Evolutionary conservation across 2,888 invertebrate species (phyloP).

Genomic region (Hypena proboscidalis): DNA sequence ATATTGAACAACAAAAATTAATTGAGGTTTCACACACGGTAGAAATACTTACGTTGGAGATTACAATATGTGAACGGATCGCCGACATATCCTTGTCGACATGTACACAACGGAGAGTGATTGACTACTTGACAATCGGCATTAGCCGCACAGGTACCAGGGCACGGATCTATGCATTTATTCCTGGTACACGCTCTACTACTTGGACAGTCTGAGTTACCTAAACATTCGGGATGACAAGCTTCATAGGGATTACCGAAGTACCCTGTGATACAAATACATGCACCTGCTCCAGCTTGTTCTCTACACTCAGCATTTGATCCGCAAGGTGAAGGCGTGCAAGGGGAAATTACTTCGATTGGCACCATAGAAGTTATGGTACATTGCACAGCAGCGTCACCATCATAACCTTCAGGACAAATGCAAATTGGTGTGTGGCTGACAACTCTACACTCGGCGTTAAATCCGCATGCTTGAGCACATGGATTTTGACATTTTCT

Average conservation of each 20-base stretch:
- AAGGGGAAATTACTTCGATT: slow-evolving; percentile 77
- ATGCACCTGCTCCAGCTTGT: slow-evolving; percentile 86
- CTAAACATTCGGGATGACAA: slow-evolving; percentile 90
- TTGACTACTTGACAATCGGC: slow-evolving; percentile 91
- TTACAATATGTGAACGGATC: slow-evolving; percentile 89
- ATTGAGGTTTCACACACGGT: background rate
- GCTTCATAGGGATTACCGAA: slow-evolving; percentile 93
- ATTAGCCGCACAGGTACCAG: slow-evolving; percentile 90
- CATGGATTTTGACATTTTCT: slow-evolving; percentile 92
- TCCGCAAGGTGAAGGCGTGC: slow-evolving; percentile 87
- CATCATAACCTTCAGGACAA: slow-evolving; percentile 88
- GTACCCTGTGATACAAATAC: slow-evolving; percentile 89
- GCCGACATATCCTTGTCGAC: slow-evolving; percentile 88
- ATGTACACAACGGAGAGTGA: slow-evolving; percentile 89
- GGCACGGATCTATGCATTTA: slow-evolving; percentile 92
- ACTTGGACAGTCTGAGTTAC: slow-evolving; percentile 90
- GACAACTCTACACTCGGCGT: slow-evolving; percentile 90
- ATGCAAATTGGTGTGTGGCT: slow-evolving; percentile 91
- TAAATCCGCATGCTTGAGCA: slow-evolving; percentile 89
- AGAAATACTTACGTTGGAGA: slow-evolving; percentile 59
- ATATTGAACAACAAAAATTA: background rate
- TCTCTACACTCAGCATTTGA: slow-evolving; percentile 87
- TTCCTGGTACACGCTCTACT: slow-evolving; percentile 89
- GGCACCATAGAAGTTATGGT: slow-evolving; percentile 49
- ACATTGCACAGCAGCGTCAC: slow-evolving; percentile 91